Conservation (phyloP, 1,140 invertebrate genomes). For the Pseudomyrmex concolor region DNA sequence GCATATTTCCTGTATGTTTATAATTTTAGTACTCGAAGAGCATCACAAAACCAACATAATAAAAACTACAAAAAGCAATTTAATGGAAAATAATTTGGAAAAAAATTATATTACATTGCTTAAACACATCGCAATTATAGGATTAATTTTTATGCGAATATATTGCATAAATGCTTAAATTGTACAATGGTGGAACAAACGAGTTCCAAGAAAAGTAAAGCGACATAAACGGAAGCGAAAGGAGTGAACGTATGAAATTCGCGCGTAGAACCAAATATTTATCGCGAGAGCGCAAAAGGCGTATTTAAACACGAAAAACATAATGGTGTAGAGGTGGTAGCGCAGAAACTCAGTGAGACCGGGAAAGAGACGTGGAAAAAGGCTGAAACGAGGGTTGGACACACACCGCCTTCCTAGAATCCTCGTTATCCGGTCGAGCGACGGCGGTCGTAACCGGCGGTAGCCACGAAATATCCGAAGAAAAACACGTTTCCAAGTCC, state of each 20-base stretch:
- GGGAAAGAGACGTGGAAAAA: slow-evolving; percentile 41
- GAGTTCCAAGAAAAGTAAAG: slow-evolving; percentile 5
- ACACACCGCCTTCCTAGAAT: slow-evolving; percentile 62
- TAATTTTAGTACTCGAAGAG: slow-evolving; percentile 1
- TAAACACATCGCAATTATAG: background rate
- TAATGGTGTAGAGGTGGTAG: slow-evolving; percentile 38
- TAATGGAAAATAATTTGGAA: background rate
- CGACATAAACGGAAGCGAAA: background rate
- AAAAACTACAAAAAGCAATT: background rate
- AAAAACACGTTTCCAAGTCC: slow-evolving; percentile 79
- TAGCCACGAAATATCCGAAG: slow-evolving; percentile 77
- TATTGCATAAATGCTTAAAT: background rate
- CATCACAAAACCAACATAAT: background rate
- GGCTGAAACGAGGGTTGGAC: slow-evolving; percentile 39
- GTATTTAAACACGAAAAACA: slow-evolving; percentile 40
- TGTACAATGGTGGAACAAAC: background rate
- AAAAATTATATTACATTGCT: slow-evolving; percentile 1
- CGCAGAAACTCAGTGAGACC: slow-evolving; percentile 14
- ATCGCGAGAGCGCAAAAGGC: slow-evolving; percentile 28
- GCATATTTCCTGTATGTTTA: background rate
- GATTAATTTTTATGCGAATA: slow-evolving; percentile 26
- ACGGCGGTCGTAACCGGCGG: slow-evolving; percentile 46
- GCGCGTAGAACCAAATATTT: slow-evolving; percentile 53
- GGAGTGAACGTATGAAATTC: slow-evolving; percentile 7
- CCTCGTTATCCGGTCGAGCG: slow-evolving; percentile 70